Percentiles rank a stretch among this genome's conserved stretches.
phyloP scores from a whole-genome alignment of 2,113 vertebrate genomes.

The Proterorhinus semilunaris region DNA sequence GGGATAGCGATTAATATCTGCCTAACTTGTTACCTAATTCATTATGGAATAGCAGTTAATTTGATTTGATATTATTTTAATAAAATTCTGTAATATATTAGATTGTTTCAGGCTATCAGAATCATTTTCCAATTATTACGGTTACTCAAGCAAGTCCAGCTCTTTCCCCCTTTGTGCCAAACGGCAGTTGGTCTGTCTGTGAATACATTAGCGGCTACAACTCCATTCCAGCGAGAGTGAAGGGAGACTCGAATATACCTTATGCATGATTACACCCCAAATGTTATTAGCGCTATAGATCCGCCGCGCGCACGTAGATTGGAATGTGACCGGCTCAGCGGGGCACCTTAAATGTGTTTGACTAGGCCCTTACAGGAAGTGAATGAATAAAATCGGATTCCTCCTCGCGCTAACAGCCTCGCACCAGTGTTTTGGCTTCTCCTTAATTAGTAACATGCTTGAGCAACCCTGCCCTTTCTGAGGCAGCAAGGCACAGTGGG shows the following conservation, averaged over 20 bases:
- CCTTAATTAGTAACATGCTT: slow-evolving; percentile 66
- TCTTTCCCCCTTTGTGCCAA: slow-evolving; percentile 75
- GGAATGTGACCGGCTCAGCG: slow-evolving; percentile 67
- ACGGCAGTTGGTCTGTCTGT: slow-evolving; percentile 91
- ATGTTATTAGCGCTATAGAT: slow-evolving; percentile 80
- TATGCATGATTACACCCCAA: slow-evolving; percentile 89
- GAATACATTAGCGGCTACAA: slow-evolving; percentile 94
- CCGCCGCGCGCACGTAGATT: slow-evolving; percentile 49
- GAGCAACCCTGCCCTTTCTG: slow-evolving; percentile 58
- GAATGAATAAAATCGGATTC: slow-evolving; percentile 51
- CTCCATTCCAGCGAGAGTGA: slow-evolving; percentile 83
- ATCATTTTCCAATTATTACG: slow-evolving; percentile 99
- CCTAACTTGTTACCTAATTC: slow-evolving; percentile 99
- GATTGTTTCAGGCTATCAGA: slow-evolving; percentile 99
- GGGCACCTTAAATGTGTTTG: slow-evolving; percentile 69
- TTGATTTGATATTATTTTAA: slow-evolving; percentile 99
- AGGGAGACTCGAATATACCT: slow-evolving; percentile 75
- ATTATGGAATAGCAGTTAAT: slow-evolving; percentile 99
- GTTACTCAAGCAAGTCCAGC: slow-evolving; percentile 95
- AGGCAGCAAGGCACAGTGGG: slow-evolving; percentile 52
- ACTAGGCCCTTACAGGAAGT: slow-evolving; percentile 58
- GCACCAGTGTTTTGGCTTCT: slow-evolving; percentile 45
- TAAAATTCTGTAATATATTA: slow-evolving; percentile 99
- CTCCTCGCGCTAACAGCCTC: slow-evolving; percentile 42
- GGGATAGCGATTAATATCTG: slow-evolving; percentile 99